Evolutionary conservation across 2,888 invertebrate species (phyloP).

Genomic region (Unio pictorum): DNA sequence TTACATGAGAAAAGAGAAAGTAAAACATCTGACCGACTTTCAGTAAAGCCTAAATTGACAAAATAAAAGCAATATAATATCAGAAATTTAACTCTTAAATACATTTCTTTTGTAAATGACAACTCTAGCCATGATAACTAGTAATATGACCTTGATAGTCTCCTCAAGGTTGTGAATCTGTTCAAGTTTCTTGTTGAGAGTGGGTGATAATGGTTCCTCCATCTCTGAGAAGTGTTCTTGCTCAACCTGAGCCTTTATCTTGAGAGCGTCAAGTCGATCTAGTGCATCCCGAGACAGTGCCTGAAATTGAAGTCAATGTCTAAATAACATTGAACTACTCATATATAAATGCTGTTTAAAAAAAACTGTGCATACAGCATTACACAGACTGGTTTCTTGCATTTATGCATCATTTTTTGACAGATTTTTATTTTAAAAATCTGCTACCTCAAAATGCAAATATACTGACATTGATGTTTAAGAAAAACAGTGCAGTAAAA

Average conservation of each 20-base stretch:
- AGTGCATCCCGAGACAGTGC: conserved; percentile 48
- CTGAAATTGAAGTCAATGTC: conserved; percentile 20
- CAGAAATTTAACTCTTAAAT: neutral
- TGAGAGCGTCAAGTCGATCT: conserved; percentile 47
- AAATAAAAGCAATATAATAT: neutral
- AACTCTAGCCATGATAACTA: neutral
- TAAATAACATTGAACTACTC: no score
- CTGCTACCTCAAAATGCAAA: no score
- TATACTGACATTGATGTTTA: no score
- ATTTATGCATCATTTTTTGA: no score
- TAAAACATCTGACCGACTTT: no score
- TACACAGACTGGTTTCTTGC: no score
- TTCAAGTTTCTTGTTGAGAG: conserved; percentile 55
- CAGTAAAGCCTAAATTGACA: neutral
- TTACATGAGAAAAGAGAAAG: no score
- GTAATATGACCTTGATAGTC: conserved; percentile 47
- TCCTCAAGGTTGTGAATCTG: conserved; percentile 55
- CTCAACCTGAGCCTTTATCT: conserved; percentile 50
- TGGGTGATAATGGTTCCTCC: conserved; percentile 54
- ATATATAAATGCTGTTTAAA: no score
- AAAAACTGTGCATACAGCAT: no score
- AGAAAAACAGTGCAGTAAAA: no score
- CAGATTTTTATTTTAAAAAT: no score
- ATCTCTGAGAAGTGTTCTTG: conserved; percentile 48
- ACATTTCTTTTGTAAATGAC: neutral